phyloP scores from a whole-genome alignment of 2,888 invertebrate genomes.

The Leptinotarsa tumamoca region DNA sequence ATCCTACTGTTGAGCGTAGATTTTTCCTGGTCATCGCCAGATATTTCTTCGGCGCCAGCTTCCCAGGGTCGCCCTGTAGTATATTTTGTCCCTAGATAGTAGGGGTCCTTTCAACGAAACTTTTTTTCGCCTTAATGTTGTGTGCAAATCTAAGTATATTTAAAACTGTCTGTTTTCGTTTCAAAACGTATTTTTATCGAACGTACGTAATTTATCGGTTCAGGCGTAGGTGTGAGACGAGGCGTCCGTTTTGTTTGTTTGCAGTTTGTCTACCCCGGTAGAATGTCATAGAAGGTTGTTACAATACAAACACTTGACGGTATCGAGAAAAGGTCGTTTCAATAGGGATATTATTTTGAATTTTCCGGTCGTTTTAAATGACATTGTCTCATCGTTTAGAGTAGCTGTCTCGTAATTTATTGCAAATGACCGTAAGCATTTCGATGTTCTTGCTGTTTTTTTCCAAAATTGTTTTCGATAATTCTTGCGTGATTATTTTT shows the following conservation, averaged over 20 bases:
- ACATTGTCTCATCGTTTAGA: not conserved
- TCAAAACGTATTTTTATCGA: slow-evolving; percentile 1
- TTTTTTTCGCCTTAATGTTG: not conserved
- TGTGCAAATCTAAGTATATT: not conserved
- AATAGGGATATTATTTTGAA: slow-evolving; percentile 3
- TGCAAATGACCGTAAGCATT: not conserved
- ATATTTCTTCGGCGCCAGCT: too few species aligned
- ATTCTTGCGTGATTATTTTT: not conserved
- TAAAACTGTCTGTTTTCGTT: not conserved
- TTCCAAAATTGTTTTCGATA: not conserved
- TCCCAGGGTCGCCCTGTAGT: too few species aligned
- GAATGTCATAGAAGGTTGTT: slow-evolving; percentile 15
- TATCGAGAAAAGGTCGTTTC: not conserved
- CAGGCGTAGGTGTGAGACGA: slow-evolving; percentile 5
- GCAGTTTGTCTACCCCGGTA: slow-evolving; percentile 6
- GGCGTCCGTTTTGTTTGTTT: slow-evolving; percentile 13
- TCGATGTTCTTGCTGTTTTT: not conserved
- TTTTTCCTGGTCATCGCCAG: too few species aligned
- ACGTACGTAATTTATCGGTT: not conserved
- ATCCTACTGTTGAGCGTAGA: too few species aligned
- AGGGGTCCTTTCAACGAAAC: too few species aligned
- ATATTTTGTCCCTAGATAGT: too few species aligned
- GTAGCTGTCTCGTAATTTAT: not conserved
- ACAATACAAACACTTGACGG: slow-evolving; percentile 4
- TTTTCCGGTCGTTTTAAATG: not conserved